Base-by-base conservation (phyloP, 2,797 vertebrate genomes). In the Moxostoma hubbsi region DNA sequence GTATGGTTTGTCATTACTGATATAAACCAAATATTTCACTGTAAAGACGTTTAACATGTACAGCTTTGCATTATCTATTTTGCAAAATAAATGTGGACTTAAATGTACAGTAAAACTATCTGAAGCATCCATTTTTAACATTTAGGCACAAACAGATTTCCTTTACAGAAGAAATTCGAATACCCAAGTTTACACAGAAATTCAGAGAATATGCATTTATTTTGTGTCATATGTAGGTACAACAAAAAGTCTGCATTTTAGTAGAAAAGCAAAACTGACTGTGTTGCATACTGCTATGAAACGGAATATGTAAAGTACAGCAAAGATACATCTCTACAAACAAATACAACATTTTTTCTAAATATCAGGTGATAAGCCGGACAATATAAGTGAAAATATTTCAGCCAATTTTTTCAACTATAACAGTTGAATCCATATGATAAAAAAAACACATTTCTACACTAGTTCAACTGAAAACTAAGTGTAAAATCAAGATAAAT, bases 121-220 rank as follows among this genome's bases (percentile, higher is more conserved):
- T 36, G 36, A 36, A 36, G 36, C 36, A 36, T 36, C 2, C 3
- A 36, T 36, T 36, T 36, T 36, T 57, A 58, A 55, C 58, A 43
- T 58, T 72, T 36, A 9, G 53, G 18, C 77, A 79, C 50, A 71
- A 54, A n/a, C 9, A 45, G 0, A 43, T 62, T 79, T 79, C 73
- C 73, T 79, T 79, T 59, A 58, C 50, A 62, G 9, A 46, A 10
- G 9, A 75, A 18, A 45, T 18, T 47, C 13, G 51, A 49, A n/a
- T 68, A 13, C 4, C 36, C 0, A 4, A n/a, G 8, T 63, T 63
- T 45, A 53, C 36, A 36, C 36, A 36, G 36, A 36, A 61, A 53
- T 53, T 62, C 65, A 68, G 5, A 1, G 2, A 47, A 55, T 24
- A 47, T 54, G 24, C 46, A 70, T 62, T 18, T 53, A 9, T 45